Conservation (phyloP, 2,888 invertebrate genomes). For the Automeris io region DNA sequence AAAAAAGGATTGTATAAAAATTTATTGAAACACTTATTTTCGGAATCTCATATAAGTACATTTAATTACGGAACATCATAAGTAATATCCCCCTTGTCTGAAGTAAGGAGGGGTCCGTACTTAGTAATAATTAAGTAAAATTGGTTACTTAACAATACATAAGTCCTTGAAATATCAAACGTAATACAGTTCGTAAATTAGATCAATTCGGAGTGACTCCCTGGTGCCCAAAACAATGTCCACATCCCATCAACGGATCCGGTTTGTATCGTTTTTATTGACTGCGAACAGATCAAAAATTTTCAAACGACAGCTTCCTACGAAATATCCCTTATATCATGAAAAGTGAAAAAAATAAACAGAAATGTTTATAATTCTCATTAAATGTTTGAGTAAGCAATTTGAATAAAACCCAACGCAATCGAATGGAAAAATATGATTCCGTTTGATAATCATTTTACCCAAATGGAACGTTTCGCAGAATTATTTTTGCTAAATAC, state of each 20-base stretch:
- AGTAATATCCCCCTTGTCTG: too few species aligned
- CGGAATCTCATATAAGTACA: too few species aligned
- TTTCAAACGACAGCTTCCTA: conserved; percentile 26
- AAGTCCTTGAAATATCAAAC: too few species aligned
- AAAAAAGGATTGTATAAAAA: too few species aligned
- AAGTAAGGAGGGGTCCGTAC: too few species aligned
- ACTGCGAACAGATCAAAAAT: conserved; percentile 30
- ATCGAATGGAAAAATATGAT: conserved; percentile 26
- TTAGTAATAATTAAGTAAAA: too few species aligned
- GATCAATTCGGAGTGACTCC: conserved; percentile 29
- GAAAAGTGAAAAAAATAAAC: conserved; percentile 26
- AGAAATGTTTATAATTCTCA: conserved; percentile 20
- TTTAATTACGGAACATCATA: too few species aligned
- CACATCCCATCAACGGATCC: conserved; percentile 34
- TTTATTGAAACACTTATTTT: too few species aligned
- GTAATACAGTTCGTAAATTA: conserved; percentile 9
- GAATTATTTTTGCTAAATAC: conserved; percentile 4
- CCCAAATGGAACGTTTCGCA: conserved; percentile 21
- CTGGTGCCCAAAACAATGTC: conserved; percentile 34
- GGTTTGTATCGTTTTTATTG: conserved; percentile 44
- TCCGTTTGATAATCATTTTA: conserved; percentile 29
- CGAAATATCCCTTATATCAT: conserved; percentile 21
- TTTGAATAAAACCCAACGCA: conserved; percentile 29
- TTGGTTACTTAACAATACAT: too few species aligned
- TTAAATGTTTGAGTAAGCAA: conserved; percentile 19